Base-by-base conservation (phyloP, 2,113 vertebrate genomes). In the Carollia perspicillata region DNA sequence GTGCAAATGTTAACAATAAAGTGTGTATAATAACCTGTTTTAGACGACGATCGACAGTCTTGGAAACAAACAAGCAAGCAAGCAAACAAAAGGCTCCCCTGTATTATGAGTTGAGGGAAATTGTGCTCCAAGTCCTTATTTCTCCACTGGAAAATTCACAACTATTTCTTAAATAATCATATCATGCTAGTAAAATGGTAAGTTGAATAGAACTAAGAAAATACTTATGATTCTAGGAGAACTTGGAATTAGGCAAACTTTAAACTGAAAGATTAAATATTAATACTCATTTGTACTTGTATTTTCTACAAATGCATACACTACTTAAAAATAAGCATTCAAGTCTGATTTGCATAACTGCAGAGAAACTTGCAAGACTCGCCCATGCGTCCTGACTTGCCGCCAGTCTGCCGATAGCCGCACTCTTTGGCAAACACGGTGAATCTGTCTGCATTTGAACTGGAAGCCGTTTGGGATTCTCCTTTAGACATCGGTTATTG, bases 401-500 rank as follows among this genome's bases (percentile, higher is more conserved):
- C 35, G 0, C 12, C 37, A 33, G 95, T 95, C 84, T 92, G 93
- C 93, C n/a, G 87, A 72, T 92, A 94, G 96, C 90, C 90, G 95
- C 8, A 33, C 85, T 89, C 35, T 86, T 92, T 85, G 96, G 94
- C 30, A 94, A 85, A 95, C 86, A 0, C 42, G 3, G 81, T 0
- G 17, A 68, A 78, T 97, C 93, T 90, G 90, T 44, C 96, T 95
- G 89, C 81, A 79, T 97, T 26, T 68, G n/a, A 2, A 28, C 86
- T 92, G 42, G 69, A 86, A 97, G 49, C 80, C 94, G 37, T 84
- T 84, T 55, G 97, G 97, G 96, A 69, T 97, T 98, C 95, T 95
- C 97, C 95, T 96, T 80, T 86, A 93, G 95, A 97, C 80, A 71
- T 97, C 96, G 42, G 89, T 96, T 96, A 93, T 95, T 89, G 66